Percentiles rank a stretch among this genome's conserved stretches.
Conservation (phyloP, 2,113 vertebrate species). For the Paralichthys olivaceus region DNA sequence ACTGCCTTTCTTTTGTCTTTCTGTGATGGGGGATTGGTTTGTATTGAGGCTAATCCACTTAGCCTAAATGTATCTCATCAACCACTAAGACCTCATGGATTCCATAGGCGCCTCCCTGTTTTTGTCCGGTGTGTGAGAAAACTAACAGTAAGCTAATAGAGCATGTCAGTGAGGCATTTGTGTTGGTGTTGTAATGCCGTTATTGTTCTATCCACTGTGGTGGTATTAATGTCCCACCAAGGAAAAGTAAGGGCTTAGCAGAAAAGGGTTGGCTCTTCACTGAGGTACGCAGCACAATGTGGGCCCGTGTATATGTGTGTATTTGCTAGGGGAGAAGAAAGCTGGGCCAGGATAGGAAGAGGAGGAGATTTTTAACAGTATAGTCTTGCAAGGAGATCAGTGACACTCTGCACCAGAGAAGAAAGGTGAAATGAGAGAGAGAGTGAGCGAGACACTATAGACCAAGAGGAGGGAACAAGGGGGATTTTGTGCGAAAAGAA, state of each 20-base stretch:
- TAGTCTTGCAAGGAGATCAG: conserved; percentile 52
- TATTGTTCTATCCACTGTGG: conserved; percentile 66
- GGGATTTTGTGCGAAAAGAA: conserved; percentile 25
- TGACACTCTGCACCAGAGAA: conserved; percentile 43
- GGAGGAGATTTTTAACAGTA: conserved; percentile 45
- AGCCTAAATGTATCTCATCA: conserved; percentile 80
- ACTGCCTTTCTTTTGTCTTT: conserved; percentile 58
- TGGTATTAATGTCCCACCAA: conserved; percentile 69
- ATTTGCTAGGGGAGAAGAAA: conserved; percentile 48
- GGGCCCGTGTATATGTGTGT: conserved; percentile 46
- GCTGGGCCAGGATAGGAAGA: conserved; percentile 35
- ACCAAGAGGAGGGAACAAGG: conserved; percentile 4
- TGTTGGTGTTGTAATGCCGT: conserved; percentile 60
- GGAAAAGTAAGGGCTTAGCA: conserved; percentile 71
- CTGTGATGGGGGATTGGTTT: conserved; percentile 68
- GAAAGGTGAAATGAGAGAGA: conserved; percentile 42
- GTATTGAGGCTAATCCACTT: conserved; percentile 83
- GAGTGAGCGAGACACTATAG: conserved; percentile 23
- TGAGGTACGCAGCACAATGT: conserved; percentile 59
- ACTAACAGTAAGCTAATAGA: conserved; percentile 56
- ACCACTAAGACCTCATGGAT: conserved; percentile 77
- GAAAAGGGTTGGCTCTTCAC: conserved; percentile 66
- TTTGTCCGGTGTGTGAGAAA: conserved; percentile 56
- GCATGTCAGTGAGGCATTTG: conserved; percentile 58
- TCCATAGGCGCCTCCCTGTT: conserved; percentile 72